These are phyloP conservation scores for Sarcophaga bullata DNA, from an alignment of 1,140 invertebrate genomes.

Conservation along the genomic window DNA sequence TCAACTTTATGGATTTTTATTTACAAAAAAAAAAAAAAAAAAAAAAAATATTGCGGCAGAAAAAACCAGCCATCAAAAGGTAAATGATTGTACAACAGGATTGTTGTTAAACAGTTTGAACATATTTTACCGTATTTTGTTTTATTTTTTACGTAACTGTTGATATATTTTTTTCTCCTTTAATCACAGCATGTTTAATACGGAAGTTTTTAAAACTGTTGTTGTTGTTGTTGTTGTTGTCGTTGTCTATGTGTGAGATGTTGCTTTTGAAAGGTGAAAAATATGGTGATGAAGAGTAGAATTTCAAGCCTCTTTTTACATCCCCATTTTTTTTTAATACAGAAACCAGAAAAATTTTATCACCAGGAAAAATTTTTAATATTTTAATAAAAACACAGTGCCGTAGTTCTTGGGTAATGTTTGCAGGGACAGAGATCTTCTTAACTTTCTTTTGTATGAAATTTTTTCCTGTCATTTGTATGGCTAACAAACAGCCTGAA, in stretches of 20 bases:
- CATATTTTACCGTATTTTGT: background rate
- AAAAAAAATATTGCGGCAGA: too few species aligned
- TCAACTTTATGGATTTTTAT: background rate
- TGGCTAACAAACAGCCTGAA: too few species aligned
- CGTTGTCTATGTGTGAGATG: background rate
- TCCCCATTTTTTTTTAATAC: background rate
- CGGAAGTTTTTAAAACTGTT: background rate
- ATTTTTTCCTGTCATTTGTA: too few species aligned
- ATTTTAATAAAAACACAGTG: background rate
- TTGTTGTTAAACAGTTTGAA: conserved; percentile 5
- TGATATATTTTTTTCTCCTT: background rate
- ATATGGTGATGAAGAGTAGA: background rate
- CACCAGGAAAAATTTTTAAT: background rate
- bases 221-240: background rate
- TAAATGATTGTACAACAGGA: background rate
- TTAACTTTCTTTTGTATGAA: too few species aligned
- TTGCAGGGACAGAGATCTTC: too few species aligned
- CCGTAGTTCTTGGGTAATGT: background rate
- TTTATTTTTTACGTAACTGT: background rate
- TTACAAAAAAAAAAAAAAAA: background rate
- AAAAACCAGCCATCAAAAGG: too few species aligned
- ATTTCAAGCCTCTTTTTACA: conserved; percentile 21
- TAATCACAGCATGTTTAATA: background rate
- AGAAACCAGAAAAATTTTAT: background rate
- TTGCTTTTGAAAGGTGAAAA: conserved; percentile 18